Evolutionary conservation across 1,140 invertebrate genomes (phyloP), one percentile per base, ranked within the genome.

Genomic region (Drosophila albomicans): DNA sequence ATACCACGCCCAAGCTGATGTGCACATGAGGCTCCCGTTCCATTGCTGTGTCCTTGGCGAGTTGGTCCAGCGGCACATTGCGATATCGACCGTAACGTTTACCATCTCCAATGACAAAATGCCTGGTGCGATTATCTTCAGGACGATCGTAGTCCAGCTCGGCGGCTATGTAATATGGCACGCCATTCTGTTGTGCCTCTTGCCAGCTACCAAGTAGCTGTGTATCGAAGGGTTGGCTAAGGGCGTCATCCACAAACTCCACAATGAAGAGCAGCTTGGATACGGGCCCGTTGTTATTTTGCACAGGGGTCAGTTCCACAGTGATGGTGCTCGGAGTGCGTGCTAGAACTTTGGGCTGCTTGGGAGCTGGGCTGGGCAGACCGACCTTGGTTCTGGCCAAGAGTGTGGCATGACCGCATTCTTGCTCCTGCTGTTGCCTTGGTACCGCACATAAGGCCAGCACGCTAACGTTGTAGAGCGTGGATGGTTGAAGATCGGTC

Each of bases 81-180:
- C 95, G 95, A 91, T 95, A 98, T 0, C 95, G 94, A 70, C 96
- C 96, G 88, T 97, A 97, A 5, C 93, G 94, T 58, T 93, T 93
- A 16, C 95, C 94, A 93, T 98, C 95, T 10, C 97, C 97, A 49
- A 98, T 95, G 4, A 94, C 93, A 93, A 98, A 98, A 20, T 94
- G 93, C 82, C 93, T 84, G 68, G 93, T 94, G 68, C 79, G 75
- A 49, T 92, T 92, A 48, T 92, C 81, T 11, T 85, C 79, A 6
- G 82, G 74, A 1, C 77, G 68, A 35, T 92, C 81, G 28, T 92
- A 92, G 51, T 91, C 77, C 59, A 98, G 93, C 92, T 97, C 95
- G 1, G 95, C 97, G 15, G 97, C 95, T 32, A 98, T 95, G 79
- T 98, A 98, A 91, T 96, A 98, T 11, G 95, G 94, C 4, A 95